A percentile compares a stretch with the other conserved stretches of the same genome.
phyloP scores from a whole-genome alignment of 2,888 invertebrate species.

The Molanna angustata region DNA sequence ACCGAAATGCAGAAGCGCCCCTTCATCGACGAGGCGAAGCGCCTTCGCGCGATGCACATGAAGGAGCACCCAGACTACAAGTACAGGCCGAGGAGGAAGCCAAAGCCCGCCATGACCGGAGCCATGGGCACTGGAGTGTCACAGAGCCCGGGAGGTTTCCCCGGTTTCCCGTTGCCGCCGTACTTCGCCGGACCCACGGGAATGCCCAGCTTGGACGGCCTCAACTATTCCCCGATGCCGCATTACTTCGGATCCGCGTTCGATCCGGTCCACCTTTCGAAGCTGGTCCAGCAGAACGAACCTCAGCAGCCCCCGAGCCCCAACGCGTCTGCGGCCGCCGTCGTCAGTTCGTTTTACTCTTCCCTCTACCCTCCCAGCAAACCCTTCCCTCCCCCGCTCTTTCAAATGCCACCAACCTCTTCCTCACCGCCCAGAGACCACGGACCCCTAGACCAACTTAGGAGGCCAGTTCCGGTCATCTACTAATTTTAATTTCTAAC shows the following conservation, averaged over 20 bases:
- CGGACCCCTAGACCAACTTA: constrained; percentile 53
- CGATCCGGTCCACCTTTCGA: constrained; percentile 63
- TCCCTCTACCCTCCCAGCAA: constrained; percentile 61
- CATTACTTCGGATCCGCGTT: constrained; percentile 75
- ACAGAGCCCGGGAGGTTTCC: constrained; percentile 48
- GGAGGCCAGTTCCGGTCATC: constrained; percentile 70
- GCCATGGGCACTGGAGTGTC: constrained; percentile 44
- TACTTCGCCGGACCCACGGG: constrained; percentile 63
- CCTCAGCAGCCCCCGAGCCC: constrained; percentile 49
- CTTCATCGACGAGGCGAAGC: constrained; percentile 93
- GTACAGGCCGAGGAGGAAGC: constrained; percentile 82
- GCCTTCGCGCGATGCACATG: constrained; percentile 83
- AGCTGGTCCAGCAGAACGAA: constrained; percentile 48
- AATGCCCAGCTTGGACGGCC: constrained; percentile 56
- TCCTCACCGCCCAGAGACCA: constrained; percentile 48
- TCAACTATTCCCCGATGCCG: constrained; percentile 64
- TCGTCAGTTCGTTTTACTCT: constrained; percentile 67
- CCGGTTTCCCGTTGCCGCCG: constrained; percentile 60
- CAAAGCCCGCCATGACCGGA: constrained; percentile 65
- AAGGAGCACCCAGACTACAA: constrained; percentile 91
- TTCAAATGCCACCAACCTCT: constrained; percentile 53
- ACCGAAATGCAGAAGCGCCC: constrained; percentile 86
- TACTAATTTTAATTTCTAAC: constrained; percentile 50
- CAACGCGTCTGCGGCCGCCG: constrained; percentile 53
- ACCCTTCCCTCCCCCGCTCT: constrained; percentile 53